These are phyloP conservation scores for Rhinophrynus dorsalis DNA, from an alignment of 2,797 vertebrate species.

Conservation along the genomic window DNA sequence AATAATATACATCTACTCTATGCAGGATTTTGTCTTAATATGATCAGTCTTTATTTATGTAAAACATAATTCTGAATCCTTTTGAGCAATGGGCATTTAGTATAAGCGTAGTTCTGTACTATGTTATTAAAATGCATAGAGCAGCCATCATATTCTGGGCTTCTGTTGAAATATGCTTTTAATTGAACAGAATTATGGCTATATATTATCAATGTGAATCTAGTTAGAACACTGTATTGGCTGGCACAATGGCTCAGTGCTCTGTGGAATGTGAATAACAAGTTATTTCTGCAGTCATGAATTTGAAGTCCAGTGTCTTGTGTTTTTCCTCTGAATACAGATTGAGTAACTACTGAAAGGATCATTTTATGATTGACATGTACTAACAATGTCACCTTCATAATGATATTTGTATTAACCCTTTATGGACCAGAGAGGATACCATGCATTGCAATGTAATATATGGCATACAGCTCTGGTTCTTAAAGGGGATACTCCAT, in stretches of 20 bases:
- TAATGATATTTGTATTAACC: not conserved
- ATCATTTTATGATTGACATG: not conserved
- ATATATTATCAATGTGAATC: constrained; percentile 63
- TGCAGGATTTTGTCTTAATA: constrained; percentile 64
- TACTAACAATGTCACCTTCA: not conserved
- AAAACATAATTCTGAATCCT: constrained; percentile 64
- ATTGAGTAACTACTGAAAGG: constrained; percentile 1
- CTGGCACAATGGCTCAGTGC: constrained; percentile 46
- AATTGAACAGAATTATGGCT: constrained; percentile 70
- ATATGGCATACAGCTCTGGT: too few species aligned
- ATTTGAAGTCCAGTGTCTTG: constrained; percentile 43
- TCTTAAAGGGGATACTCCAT: too few species aligned
- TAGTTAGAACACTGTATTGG: constrained; percentile 53
- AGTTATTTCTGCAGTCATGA: constrained; percentile 46
- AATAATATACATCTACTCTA: constrained; percentile 56
- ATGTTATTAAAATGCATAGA: constrained; percentile 68
- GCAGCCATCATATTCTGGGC: constrained; percentile 59
- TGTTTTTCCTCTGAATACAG: constrained; percentile 35
- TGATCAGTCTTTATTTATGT: constrained; percentile 71
- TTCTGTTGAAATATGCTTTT: constrained; percentile 73
- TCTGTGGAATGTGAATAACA: constrained; percentile 23
- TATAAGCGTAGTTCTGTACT: constrained; percentile 58
- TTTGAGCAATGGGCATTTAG: constrained; percentile 60
- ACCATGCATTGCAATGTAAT: too few species aligned
- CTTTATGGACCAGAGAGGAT: too few species aligned